Evolutionary conservation across 2,797 vertebrate genomes (phyloP), one percentile per base, ranked within the genome.

Genomic region (Cynopterus sphinx): DNA sequence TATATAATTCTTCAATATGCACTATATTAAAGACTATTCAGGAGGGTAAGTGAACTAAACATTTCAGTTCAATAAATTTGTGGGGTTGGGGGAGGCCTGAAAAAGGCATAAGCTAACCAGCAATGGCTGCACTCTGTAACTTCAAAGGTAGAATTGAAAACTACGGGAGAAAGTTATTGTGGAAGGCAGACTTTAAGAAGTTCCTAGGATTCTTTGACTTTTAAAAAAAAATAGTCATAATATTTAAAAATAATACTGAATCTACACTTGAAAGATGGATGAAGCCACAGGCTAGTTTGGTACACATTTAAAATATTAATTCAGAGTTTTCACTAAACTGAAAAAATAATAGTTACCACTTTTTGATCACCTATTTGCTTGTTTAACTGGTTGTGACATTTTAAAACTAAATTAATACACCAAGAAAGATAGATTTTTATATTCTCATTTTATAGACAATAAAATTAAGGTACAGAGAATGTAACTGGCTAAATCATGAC

Each of bases 251-350:
- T 51, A 88, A 36, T 9, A 65, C 0, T 61, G 6, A 93, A 3
- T 59, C 49, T 88, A 17, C 12, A 53, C 28, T 39, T 51, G n/a
- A 75, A 61, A 87, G 43, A 61, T 19, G 22, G 63, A 92, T 8
- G 31, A 12, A 94, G 53, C 12, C 28, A 53, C 15, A 91, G 31
- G 70, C 41, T 91, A 22, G 39, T 65, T 61, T 36, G 94, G 49
- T 17, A 85, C 81, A 85, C 6, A 90, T 39, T 70, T 90, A 81
- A 90, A 95, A 10, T 73, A 71, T 61, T 53, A 70, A 78, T 68
- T 94, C 68, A 55, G 51, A 67, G 28, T 86, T 95, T 94, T 84
- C 8, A 82, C 4, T 82, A 87, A 79, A 90, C 89, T 84, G 28
- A 33, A 85, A 87, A 28, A 73, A 65, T 70, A 71, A 61, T 9